Evolutionary conservation across 1,140 invertebrate species (phyloP), one percentile per base, ranked within the genome.

Genomic region (Cryptotermes secundus): DNA sequence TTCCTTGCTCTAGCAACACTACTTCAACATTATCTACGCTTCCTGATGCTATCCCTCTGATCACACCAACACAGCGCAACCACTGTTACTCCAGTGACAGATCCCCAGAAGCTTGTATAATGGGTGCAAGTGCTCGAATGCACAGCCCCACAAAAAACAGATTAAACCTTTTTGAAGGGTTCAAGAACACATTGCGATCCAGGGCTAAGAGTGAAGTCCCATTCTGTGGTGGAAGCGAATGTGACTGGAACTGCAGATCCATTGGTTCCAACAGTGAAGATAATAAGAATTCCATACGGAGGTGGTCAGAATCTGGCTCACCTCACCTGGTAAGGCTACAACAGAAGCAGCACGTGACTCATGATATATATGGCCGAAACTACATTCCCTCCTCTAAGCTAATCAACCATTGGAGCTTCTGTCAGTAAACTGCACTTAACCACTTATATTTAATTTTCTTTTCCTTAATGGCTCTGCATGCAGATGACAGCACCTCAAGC

Each of bases 111-210:
- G 22, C 79, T 80, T 16, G 26, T 26, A 22, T 34, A 3, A 36
- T 49, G 45, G 45, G 45, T 49, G 26, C 59, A 31, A 72, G 31
- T 31, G 59, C 35, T 86, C 86, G 89, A 86, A 88, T 91, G 86
- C 89, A 90, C 85, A 92, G 87, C 88, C 92, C 87, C 86, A 93
- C 91, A 80, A 94, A 94, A 90, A 92, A 80, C 35, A 72, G 36
- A 35, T 42, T 83, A 24, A 90, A 90, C 86, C 91, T 93, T 86
- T 90, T 93, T 86, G 92, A 93, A 86, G 93, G 92, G 87, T 92
- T 93, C 88, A 89, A 90, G 82, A 93, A 92, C 87, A 92, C 92
- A 9, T 88, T 93, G 53, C 89, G 92, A 83, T 88, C 89, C 86
- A 89, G 89, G 86, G 86, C 87, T 38, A 87, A 87, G 84, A 86